A percentile compares a stretch with the other conserved stretches of the same genome.
Conservation (phyloP, 2,113 vertebrate genomes). For the Apteryx mantelli region DNA sequence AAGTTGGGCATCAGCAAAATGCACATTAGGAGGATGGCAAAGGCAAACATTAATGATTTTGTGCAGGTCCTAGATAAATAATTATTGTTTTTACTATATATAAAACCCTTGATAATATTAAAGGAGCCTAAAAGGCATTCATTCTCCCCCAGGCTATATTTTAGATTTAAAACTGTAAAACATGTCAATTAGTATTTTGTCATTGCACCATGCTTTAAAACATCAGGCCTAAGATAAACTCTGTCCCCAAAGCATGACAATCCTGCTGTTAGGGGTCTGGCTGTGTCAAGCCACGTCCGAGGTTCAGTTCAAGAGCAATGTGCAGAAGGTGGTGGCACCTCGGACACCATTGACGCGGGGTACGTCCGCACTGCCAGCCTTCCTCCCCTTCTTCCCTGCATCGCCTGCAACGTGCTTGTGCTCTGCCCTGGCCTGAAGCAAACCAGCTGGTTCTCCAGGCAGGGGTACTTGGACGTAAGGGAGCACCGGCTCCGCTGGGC, state of each 20-base stretch:
- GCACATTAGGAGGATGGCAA: slow-evolving; percentile 24
- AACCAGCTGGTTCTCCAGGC: fast-evolving
- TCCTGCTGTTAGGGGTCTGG: fast-evolving
- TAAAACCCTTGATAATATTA: slow-evolving; percentile 15
- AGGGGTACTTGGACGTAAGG: background rate
- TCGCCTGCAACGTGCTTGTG: background rate
- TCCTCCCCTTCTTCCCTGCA: fast-evolving
- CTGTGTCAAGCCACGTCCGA: fast-evolving
- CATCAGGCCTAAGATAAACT: fast-evolving
- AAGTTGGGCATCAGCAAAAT: slow-evolving; percentile 54
- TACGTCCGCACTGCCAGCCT: background rate
- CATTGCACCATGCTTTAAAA: background rate
- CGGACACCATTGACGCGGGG: fast-evolving
- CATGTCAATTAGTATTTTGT: background rate
- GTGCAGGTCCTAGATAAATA: slow-evolving; percentile 43
- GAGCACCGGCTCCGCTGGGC: background rate
- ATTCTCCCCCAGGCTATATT: background rate
- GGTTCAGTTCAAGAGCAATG: background rate
- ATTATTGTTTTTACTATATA: background rate
- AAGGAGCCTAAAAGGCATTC: background rate
- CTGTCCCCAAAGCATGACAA: fast-evolving
- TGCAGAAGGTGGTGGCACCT: background rate
- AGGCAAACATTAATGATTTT: slow-evolving; percentile 57
- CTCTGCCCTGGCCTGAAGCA: background rate
- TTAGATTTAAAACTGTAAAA: slow-evolving; percentile 14